These are phyloP conservation scores for Galeopterus variegatus DNA, from an alignment of 2,113 vertebrate species.

Conservation along the genomic window DNA sequence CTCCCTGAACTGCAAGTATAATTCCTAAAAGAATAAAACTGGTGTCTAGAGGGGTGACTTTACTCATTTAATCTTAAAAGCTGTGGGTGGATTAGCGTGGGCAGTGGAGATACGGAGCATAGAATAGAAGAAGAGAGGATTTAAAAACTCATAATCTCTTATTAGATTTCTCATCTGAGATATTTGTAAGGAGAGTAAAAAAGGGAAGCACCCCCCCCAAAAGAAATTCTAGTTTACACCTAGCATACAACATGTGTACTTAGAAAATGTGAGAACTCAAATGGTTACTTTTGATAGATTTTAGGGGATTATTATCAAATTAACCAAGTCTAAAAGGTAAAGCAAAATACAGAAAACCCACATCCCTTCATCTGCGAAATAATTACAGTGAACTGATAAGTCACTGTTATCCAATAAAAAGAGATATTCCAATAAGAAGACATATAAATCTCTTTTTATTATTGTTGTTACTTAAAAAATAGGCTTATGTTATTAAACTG, in stretches of 20 bases:
- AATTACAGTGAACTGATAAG: not conserved
- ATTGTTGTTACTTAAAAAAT: not conserved
- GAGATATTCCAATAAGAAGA: too few species aligned
- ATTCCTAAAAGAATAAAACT: not conserved
- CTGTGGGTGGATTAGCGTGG: fast-evolving
- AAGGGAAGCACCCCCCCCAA: not conserved
- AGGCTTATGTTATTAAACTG: not conserved
- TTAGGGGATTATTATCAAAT: not conserved
- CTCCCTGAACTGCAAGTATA: not conserved
- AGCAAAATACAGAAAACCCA: not conserved
- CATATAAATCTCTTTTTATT: not conserved
- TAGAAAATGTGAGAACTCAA: not conserved
- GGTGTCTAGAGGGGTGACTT: not conserved
- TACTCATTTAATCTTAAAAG: not conserved
- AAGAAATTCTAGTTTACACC: not conserved
- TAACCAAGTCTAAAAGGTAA: not conserved
- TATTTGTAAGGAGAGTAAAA: not conserved
- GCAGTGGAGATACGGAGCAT: fast-evolving
- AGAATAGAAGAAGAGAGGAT: not conserved
- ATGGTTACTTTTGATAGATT: not conserved
- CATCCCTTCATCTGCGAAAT: not conserved
- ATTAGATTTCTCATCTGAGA: not conserved
- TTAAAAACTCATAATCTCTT: not conserved
- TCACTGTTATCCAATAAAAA: not conserved
- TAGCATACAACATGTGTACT: not conserved